phyloP scores from a whole-genome alignment of 1,140 invertebrate species.

The Drosophila yakuba region DNA sequence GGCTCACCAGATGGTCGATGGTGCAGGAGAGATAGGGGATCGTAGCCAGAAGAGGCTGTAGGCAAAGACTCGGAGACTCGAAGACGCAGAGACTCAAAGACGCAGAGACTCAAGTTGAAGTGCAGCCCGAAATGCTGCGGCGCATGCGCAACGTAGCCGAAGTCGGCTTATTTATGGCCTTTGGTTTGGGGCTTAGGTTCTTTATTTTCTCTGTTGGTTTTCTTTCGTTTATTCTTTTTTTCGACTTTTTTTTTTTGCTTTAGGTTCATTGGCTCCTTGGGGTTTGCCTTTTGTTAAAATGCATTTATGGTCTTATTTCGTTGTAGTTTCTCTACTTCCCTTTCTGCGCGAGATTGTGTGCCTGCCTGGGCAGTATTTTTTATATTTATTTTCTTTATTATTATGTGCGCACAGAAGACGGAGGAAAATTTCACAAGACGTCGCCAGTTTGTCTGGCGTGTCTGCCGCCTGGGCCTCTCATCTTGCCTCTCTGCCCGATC shows the following conservation, averaged over 20 bases:
- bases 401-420: constrained; percentile 67
- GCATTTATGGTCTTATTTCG: constrained; percentile 73
- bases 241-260: constrained; percentile 42
- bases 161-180: constrained; percentile 76
- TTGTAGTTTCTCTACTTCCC: constrained; percentile 28
- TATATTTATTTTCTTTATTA: constrained; percentile 81
- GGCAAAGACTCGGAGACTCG: constrained; percentile 38
- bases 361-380: constrained; percentile 27
- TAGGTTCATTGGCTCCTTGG: constrained; percentile 78
- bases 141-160: constrained; percentile 65
- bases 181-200: constrained; percentile 67
- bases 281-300: constrained; percentile 68
- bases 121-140: constrained; percentile 71
- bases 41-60: constrained; percentile 6
- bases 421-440: constrained; percentile 77
- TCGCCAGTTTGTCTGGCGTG: constrained; percentile 81
- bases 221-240: constrained; percentile 17
- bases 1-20: constrained; percentile 30
- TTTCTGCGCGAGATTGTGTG: constrained; percentile 11
- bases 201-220: constrained; percentile 19
- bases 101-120: constrained; percentile 70
- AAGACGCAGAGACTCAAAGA: too few relatives aligned
- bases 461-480: constrained; percentile 28
- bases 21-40: constrained; percentile 14
- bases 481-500: constrained; percentile 22